phyloP scores from a whole-genome alignment of 2,888 invertebrate species.

The Sialis fuliginosa region DNA sequence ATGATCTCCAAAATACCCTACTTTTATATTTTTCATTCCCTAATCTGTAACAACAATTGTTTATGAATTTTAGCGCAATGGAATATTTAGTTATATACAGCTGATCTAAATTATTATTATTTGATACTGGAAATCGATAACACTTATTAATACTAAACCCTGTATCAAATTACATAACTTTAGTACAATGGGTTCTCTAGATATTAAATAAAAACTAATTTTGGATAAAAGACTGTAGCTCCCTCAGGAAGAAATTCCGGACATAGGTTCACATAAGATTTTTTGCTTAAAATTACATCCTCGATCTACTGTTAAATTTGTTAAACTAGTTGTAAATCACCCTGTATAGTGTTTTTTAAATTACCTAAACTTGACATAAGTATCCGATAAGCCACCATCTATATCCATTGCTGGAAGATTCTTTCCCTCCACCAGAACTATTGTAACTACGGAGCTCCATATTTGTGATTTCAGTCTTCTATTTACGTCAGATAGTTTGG shows the following conservation, averaged over 20 bases:
- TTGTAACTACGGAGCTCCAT: constrained; percentile 94
- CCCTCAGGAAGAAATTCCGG: no score
- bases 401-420: constrained; percentile 76
- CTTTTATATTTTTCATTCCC: constrained; percentile 97
- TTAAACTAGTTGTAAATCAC: background rate
- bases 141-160: no score
- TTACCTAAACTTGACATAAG: constrained; percentile 91
- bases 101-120: no score
- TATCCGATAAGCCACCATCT: constrained; percentile 77
- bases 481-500: constrained; percentile 61
- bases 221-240: no score
- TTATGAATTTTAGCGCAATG: background rate
- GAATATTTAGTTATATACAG: background rate
- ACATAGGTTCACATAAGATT: no score
- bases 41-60: constrained; percentile 39
- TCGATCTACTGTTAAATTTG: no score
- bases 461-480: constrained; percentile 81
- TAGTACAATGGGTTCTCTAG: no score
- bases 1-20: constrained; percentile 68
- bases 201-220: no score
- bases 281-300: no score
- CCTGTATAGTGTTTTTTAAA: constrained; percentile 11
- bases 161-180: no score
- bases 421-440: constrained; percentile 90
- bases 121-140: no score